Evolutionary conservation across 2,797 vertebrate species (phyloP).

Genomic region (Spinus olivaceus): DNA sequence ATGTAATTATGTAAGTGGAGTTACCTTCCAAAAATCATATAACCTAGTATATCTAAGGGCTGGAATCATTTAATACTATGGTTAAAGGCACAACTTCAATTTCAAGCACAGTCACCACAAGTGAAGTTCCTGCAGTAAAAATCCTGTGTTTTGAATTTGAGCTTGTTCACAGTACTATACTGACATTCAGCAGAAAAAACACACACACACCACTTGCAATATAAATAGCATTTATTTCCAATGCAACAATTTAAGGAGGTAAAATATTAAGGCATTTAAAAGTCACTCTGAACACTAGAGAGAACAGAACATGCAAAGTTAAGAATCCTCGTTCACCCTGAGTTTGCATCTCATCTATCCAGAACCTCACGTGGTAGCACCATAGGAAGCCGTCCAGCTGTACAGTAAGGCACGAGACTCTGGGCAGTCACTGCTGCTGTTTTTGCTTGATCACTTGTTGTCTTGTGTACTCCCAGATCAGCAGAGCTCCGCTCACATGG

Average conservation of each 20-base stretch:
- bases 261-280: slow-evolving; percentile 70
- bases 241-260: slow-evolving; percentile 25
- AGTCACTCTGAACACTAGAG: slow-evolving; percentile 10
- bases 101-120: not conserved
- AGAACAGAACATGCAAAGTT: slow-evolving; percentile 21
- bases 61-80: not conserved
- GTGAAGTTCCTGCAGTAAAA: not conserved
- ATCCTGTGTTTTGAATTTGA: not conserved
- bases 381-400: not conserved
- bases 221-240: slow-evolving; percentile 57
- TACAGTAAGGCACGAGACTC: not conserved
- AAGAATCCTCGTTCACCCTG: not conserved
- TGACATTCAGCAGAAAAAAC: not conserved
- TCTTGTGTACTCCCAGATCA: slow-evolving; percentile 94
- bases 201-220: not conserved
- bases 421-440: not conserved
- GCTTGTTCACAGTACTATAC: not conserved
- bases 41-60: not conserved
- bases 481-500: slow-evolving; percentile 94
- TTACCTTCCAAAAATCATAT: not conserved
- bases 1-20: not conserved
- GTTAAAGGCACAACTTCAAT: not conserved
- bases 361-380: slow-evolving; percentile 29
- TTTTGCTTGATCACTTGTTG: slow-evolving; percentile 78
- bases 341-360: not conserved